These are phyloP conservation scores for Indri indri DNA, from an alignment of 2,113 vertebrate genomes.

Conservation along the genomic window DNA sequence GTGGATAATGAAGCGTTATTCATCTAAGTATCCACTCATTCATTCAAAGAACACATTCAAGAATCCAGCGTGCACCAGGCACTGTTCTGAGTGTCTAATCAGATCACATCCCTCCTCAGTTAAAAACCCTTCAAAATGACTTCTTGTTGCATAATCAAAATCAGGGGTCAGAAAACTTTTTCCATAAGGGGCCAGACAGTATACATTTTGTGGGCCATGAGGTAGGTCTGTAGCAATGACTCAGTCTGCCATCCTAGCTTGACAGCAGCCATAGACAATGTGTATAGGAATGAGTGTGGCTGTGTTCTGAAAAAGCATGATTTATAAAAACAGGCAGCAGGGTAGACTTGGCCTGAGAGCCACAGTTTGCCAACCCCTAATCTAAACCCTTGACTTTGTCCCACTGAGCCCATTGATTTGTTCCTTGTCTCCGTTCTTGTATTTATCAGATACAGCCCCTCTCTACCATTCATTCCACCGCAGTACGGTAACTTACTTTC, in stretches of 20 bases:
- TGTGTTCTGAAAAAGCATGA: not conserved
- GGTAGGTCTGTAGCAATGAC: not conserved
- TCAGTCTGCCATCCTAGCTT: not conserved
- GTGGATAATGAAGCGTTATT: constrained; percentile 35
- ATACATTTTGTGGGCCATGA: not conserved
- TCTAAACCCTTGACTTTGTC: not conserved
- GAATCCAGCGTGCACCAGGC: not conserved
- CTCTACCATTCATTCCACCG: not conserved
- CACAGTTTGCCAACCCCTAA: not conserved
- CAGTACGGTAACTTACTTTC: not conserved
- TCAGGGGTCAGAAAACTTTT: not conserved
- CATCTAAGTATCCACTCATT: constrained; percentile 35
- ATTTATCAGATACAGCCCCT: fast-evolving
- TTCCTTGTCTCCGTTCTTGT: not conserved
- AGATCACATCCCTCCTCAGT: not conserved
- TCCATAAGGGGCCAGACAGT: not conserved
- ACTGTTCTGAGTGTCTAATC: constrained; percentile 8
- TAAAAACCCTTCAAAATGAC: not conserved
- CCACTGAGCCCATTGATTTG: not conserved
- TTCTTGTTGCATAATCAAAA: not conserved
- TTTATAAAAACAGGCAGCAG: not conserved
- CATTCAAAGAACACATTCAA: not conserved
- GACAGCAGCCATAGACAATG: not conserved
- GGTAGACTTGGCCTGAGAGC: no score
- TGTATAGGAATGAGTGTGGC: no score